Evolutionary conservation across 2,797 vertebrate genomes (phyloP).

Genomic region (Leontocebus nigricollis): DNA sequence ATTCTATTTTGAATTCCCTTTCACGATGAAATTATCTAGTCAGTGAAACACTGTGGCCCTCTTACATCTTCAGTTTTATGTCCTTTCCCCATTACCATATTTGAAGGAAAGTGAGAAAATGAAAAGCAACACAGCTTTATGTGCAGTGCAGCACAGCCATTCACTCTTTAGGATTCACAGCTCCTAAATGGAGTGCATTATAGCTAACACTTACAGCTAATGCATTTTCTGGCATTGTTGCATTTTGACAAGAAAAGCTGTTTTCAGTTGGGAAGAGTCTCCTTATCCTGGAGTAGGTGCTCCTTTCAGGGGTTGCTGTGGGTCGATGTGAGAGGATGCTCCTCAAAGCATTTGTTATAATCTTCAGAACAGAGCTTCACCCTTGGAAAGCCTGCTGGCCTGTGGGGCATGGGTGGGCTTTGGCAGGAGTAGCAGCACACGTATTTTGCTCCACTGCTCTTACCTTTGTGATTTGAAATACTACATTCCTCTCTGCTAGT

Average conservation of each 20-base stretch:
- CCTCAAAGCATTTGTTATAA: not conserved
- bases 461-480: conserved; percentile 1
- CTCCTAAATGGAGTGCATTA: not conserved
- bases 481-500: not conserved
- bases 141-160: rapidly evolving
- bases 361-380: not conserved
- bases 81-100: not conserved
- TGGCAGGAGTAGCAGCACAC: no score
- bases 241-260: not conserved
- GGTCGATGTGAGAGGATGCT: not conserved
- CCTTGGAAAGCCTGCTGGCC: not conserved
- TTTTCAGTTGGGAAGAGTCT: not conserved
- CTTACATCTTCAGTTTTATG: not conserved
- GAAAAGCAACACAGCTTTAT: not conserved
- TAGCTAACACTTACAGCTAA: no score
- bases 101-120: not conserved
- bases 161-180: not conserved
- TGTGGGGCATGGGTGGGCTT: not conserved
- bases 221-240: not conserved
- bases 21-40: not conserved
- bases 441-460: not conserved
- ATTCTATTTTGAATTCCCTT: conserved; percentile 21
- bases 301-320: not conserved
- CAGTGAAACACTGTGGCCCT: not conserved
- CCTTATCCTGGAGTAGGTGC: not conserved